Evolutionary conservation across 2,797 vertebrate genomes (phyloP), one percentile per base, ranked within the genome.

Genomic region (Crypturellus tataupa): DNA sequence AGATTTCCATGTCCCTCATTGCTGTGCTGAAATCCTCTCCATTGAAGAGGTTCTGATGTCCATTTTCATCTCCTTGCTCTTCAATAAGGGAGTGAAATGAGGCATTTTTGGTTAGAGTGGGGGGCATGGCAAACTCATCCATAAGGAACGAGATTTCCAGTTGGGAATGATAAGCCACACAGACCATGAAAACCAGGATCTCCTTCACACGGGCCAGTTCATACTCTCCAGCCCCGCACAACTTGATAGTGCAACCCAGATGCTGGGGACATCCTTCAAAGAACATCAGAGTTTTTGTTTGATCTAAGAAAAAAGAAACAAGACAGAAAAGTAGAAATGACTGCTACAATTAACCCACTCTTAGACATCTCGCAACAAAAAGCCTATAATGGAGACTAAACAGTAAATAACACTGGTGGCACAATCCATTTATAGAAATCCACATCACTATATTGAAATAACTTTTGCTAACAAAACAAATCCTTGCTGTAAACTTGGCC

Each of bases 91-190:
- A 99, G 31, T 98, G 98, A 93, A 99, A 98, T 9, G 99, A 99
- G 70, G 97, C 80, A 76, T 98, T 99, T 88, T 98, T 98, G 24
- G 97, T 93, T 78, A 99, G 93, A 58, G 98, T 99, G 46, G 99
- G 99, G 2, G 99, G 99, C 99, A 99, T 99, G 51, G 99, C 99
- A 87, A 99, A 99, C 94, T 99, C 99, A 68, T 99, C 99, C 99
- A 99, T 99, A 84, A 99, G 99, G 95, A 99, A 99, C n/a, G 99
- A 99, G 89, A 99, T 99, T 97, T 99, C 99, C 78, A 99, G 97
- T 95, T 99, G 99, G 27, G 99, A 99, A 98, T 99, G 99, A 96
- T 99, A 99, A 72, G 99, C 99, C 87, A 99, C 99, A 59, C 98
- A 99, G 95, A 99, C 96, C 99, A 99, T 99, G 93, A 99, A 98